Evolutionary conservation across 1,140 invertebrate genomes (phyloP).

Genomic region (Andricus grossulariae): DNA sequence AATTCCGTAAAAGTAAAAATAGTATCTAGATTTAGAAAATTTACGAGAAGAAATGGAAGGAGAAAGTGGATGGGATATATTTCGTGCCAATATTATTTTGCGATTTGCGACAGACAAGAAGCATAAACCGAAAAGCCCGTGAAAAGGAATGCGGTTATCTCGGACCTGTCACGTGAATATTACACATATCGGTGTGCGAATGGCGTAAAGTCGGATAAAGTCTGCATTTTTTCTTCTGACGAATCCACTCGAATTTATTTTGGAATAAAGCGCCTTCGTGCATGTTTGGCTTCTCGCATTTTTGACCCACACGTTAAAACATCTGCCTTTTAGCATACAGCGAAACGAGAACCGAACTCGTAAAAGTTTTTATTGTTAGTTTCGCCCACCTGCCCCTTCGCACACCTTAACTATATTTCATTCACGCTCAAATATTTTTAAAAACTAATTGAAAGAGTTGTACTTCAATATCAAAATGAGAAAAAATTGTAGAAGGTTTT

Average conservation of each 20-base stretch:
- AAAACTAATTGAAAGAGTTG: too few relatives aligned
- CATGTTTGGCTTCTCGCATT: conserved; percentile 18
- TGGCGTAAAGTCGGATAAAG: conserved; percentile 41
- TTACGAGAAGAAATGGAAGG: not conserved
- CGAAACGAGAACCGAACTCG: conserved; percentile 6
- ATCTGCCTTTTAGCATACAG: conserved; percentile 7
- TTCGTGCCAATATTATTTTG: too few relatives aligned
- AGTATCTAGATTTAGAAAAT: too few relatives aligned
- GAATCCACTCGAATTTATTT: conserved; percentile 11
- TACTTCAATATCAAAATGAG: too few relatives aligned
- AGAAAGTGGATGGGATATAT: conserved; percentile 7
- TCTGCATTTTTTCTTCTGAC: conserved; percentile 14
- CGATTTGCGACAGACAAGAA: too few relatives aligned
- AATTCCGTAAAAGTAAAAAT: too few relatives aligned
- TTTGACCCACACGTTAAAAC: conserved; percentile 12
- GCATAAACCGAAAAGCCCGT: conserved; percentile 17
- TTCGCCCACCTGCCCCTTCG: not conserved
- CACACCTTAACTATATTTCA: conserved; percentile 13
- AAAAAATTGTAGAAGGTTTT: too few relatives aligned
- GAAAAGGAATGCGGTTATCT: conserved; percentile 54
- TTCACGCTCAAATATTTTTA: not conserved
- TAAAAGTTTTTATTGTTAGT: conserved; percentile 1
- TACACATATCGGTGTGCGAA: conserved; percentile 37
- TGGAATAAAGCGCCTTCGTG: conserved; percentile 4
- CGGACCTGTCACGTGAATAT: conserved; percentile 19